These are phyloP conservation scores for Todiramphus chloris DNA, from an alignment of 2,113 vertebrate genomes.

Conservation along the genomic window DNA sequence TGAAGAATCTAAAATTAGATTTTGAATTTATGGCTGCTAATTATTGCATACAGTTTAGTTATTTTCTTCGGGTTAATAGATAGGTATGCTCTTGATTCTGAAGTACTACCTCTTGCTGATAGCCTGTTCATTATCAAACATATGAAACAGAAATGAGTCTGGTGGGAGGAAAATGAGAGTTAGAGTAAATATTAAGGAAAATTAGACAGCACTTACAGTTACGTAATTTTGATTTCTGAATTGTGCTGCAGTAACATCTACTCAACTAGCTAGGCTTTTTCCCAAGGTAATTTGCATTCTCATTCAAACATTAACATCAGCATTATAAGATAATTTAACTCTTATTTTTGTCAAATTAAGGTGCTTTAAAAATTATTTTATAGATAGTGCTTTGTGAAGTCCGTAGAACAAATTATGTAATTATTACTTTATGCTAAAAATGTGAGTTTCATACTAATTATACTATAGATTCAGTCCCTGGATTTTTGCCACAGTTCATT, in stretches of 20 bases:
- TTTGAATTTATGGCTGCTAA: neutral
- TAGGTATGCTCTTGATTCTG: neutral
- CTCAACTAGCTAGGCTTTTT: neutral
- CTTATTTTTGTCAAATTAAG: conserved; percentile 44
- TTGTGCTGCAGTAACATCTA: neutral
- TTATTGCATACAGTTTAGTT: neutral
- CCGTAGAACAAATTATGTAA: conserved; percentile 1
- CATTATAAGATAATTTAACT: conserved; percentile 5
- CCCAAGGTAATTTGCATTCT: neutral
- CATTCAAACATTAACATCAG: neutral
- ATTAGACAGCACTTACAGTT: neutral
- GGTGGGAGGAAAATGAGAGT: neutral
- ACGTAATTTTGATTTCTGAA: neutral
- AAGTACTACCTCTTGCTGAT: neutral
- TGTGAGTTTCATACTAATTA: conserved; percentile 11
- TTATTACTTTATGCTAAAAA: conserved; percentile 4
- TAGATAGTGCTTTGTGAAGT: neutral
- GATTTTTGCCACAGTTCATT: conserved; percentile 53
- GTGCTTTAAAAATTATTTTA: conserved; percentile 6
- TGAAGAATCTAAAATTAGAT: neutral
- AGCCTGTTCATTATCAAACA: neutral
- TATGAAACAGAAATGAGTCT: neutral
- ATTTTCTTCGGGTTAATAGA: neutral
- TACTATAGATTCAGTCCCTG: conserved; percentile 14
- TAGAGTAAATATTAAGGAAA: neutral